A percentile compares a stretch with the other conserved stretches of the same genome.
Evolutionary conservation across 1,140 invertebrate species (phyloP).

Genomic region (Phymastichus coffea): DNA sequence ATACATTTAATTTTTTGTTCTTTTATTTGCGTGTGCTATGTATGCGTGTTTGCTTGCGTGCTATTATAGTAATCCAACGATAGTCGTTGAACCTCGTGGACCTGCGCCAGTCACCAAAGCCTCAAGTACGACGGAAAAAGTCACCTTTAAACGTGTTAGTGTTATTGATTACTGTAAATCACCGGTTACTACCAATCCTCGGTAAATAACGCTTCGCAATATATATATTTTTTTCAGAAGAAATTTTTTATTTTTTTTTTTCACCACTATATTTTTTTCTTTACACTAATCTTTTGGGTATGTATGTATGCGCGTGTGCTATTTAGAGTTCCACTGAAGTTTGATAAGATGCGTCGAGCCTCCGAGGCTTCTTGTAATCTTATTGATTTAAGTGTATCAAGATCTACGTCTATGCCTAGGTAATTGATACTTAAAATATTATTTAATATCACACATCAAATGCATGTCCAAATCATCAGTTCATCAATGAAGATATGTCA

Average conservation of each 20-base stretch:
- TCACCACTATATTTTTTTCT: not conserved
- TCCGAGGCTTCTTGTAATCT: too few relatives aligned
- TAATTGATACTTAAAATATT: too few relatives aligned
- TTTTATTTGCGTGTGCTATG: not conserved
- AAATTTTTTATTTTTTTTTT: constrained; percentile 1
- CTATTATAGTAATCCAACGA: constrained; percentile 8
- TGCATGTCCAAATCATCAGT: too few relatives aligned
- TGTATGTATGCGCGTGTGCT: too few relatives aligned
- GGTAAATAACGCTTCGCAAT: constrained; percentile 16
- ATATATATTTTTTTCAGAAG: constrained; percentile 17
- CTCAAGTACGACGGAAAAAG: constrained; percentile 49
- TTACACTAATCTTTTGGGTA: too few relatives aligned
- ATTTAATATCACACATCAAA: too few relatives aligned
- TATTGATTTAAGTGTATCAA: too few relatives aligned
- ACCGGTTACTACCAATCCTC: constrained; percentile 32
- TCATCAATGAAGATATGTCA: too few relatives aligned
- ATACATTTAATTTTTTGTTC: too few relatives aligned
- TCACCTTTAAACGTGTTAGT: constrained; percentile 54
- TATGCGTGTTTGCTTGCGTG: constrained; percentile 12
- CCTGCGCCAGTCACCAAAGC: constrained; percentile 57
- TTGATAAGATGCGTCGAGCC: too few relatives aligned
- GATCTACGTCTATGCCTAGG: too few relatives aligned
- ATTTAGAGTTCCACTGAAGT: too few relatives aligned
- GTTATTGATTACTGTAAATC: constrained; percentile 36
- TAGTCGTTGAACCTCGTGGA: constrained; percentile 26